phyloP scores from a whole-genome alignment of 2,888 invertebrate species.

The Trypoxylon attenuatum region DNA sequence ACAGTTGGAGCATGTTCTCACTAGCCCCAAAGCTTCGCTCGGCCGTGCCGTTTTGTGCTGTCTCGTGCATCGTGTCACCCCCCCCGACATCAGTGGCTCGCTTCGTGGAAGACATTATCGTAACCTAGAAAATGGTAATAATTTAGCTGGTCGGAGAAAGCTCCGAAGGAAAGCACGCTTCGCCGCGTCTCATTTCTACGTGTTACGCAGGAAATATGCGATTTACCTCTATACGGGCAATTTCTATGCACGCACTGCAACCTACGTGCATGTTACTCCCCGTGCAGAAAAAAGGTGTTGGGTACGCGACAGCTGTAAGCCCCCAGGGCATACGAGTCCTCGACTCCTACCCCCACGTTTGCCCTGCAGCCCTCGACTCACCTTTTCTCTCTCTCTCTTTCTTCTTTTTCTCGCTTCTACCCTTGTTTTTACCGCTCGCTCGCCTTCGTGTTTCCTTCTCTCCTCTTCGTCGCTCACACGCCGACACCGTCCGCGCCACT shows the following conservation, averaged over 20 bases:
- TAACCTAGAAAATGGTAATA: constrained; percentile 28
- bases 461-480: neutral
- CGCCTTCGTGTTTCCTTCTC: neutral
- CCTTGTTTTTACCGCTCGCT: constrained; percentile 11
- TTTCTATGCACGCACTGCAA: constrained; percentile 49
- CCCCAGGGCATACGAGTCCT: constrained; percentile 67
- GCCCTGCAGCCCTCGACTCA: constrained; percentile 50
- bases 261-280: constrained; percentile 40
- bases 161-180: constrained; percentile 6
- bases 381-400: constrained; percentile 41
- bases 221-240: constrained; percentile 46
- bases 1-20: too few species aligned
- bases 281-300: constrained; percentile 65
- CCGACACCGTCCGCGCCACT: neutral
- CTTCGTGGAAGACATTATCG: neutral
- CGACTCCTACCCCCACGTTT: constrained; percentile 64
- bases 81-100: too few species aligned
- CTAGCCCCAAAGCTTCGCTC: too few species aligned
- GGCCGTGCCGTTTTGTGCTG: too few species aligned
- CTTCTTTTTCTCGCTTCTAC: neutral
- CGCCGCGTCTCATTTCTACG: constrained; percentile 30
- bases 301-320: constrained; percentile 73
- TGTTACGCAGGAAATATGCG: constrained; percentile 50
- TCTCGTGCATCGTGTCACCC: too few species aligned
- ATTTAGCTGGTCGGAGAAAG: constrained; percentile 9